Percentiles rank a stretch among this genome's conserved stretches.
These are phyloP conservation scores for Cyclargus thomasi DNA, from an alignment of 1,140 invertebrate genomes.

Conservation along the genomic window DNA sequence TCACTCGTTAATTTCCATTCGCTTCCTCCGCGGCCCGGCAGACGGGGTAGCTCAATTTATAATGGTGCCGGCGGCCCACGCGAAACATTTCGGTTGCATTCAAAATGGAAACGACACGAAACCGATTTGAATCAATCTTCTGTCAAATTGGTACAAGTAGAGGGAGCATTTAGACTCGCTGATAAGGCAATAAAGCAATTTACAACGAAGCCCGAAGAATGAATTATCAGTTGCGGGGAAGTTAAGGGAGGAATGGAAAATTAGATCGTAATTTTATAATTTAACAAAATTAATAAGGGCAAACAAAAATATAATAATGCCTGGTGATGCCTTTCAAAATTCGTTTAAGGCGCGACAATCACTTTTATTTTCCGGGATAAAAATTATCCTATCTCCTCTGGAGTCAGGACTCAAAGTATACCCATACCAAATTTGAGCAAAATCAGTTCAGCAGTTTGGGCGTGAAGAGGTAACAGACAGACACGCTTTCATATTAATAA, in stretches of 20 bases:
- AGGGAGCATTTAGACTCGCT: slow-evolving; percentile 32
- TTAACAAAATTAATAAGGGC: not conserved
- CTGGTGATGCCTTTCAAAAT: too few relatives aligned
- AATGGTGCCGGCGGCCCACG: slow-evolving; percentile 42
- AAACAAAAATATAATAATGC: not conserved
- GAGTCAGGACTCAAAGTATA: too few relatives aligned
- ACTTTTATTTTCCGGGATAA: too few relatives aligned
- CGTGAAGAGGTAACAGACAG: too few relatives aligned
- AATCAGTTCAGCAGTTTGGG: too few relatives aligned
- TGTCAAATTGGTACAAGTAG: slow-evolving; percentile 53
- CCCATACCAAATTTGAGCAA: too few relatives aligned
- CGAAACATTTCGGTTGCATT: slow-evolving; percentile 61
- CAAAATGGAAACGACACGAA: slow-evolving; percentile 49
- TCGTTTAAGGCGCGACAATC: too few relatives aligned
- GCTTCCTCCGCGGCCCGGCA: slow-evolving; percentile 25
- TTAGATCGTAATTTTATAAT: not conserved
- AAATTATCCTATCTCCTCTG: too few relatives aligned
- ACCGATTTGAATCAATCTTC: slow-evolving; percentile 65
- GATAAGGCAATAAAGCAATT: slow-evolving; percentile 25
- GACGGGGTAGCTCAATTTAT: slow-evolving; percentile 36
- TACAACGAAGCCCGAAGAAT: not conserved
- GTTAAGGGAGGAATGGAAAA: not conserved
- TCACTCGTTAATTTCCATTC: slow-evolving; percentile 31
- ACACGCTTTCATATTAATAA: too few relatives aligned
- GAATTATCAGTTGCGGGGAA: not conserved